A percentile compares a stretch with the other conserved stretches of the same genome.
phyloP scores from a whole-genome alignment of 2,797 vertebrate species.

The Melanotaenia nigrans region DNA sequence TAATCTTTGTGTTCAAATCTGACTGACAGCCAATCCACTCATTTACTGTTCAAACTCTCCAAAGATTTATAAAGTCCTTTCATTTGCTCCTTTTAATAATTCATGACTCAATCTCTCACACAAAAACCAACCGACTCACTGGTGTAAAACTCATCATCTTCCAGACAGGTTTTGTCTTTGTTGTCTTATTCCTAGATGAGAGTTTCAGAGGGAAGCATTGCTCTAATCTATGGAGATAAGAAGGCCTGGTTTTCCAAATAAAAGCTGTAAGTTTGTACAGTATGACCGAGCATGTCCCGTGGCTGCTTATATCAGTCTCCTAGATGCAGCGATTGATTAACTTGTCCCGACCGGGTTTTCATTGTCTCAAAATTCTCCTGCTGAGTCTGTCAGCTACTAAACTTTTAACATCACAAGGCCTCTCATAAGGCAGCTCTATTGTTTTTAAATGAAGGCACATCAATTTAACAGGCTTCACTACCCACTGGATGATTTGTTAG shows the following conservation, averaged over 20 bases:
- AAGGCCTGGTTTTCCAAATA: conserved; percentile 33
- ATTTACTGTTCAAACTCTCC: conserved; percentile 58
- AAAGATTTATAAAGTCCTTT: conserved; percentile 61
- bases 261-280: conserved; percentile 48
- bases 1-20: conserved; percentile 57
- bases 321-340: conserved; percentile 71
- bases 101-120: conserved; percentile 54
- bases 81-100: conserved; percentile 61
- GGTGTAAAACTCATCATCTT: conserved; percentile 23
- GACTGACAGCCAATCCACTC: conserved; percentile 41
- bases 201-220: conserved; percentile 23
- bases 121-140: conserved; percentile 35
- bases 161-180: background rate
- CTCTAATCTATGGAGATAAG: conserved; percentile 40
- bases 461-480: conserved; percentile 75
- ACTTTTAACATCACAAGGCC: conserved; percentile 82
- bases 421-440: conserved; percentile 82
- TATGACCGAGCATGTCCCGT: conserved; percentile 66
- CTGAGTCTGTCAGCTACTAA: conserved; percentile 69
- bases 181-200: conserved; percentile 18
- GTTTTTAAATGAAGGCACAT: conserved; percentile 85
- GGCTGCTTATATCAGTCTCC: conserved; percentile 38
- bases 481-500: conserved; percentile 82
- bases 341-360: conserved; percentile 49
- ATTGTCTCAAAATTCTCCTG: conserved; percentile 61